Base-by-base conservation (phyloP, 2,888 invertebrate species). In the Clanis bilineata region DNA sequence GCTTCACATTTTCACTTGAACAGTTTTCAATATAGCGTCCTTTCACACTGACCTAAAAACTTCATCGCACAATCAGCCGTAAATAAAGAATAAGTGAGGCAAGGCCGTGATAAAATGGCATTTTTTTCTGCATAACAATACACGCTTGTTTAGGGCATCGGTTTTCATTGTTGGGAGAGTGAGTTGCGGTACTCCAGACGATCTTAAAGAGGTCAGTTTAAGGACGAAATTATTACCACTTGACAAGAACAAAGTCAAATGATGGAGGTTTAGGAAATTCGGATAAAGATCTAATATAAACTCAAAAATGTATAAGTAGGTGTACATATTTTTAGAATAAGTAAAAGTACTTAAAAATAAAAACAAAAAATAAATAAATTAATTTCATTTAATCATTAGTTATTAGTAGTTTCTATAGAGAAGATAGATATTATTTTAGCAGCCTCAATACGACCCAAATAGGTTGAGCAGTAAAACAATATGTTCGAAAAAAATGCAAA, bases 101-200 rank as follows among this genome's bases (percentile, higher is more conserved):
- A 0, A 32, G 51, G 18, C 32, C 32, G 18, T 21, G 9, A 51
- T 18, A 51, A 32, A 32, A 32, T 21, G 51, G 10, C 51, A 28
- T 28, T 32, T 47, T n/a, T 47, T 51, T 51, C 51, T 32, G 51
- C 28, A 32, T 51, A 51, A 51, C 51, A 51, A 51, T 51, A 32
- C 51, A 18, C 10, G 18, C 7, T 18, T 32, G 32, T 51, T 51
- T 18, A 21, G 32, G 18, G 3, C 3, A 3, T 51, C 32, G 28
- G 32, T 9, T 18, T 18, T 15, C 32, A 32, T 51, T 51, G 32
- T 32, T 15, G 21, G 7, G 22, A 41, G 23, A 15, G 18, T 18
- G 18, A 32, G 32, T 51, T n/a, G n/a, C 28, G 32, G 18, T 9
- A 18, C 28, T 44, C 10, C 22, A 9, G 28, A 28, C 18, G 28